phyloP scores from a whole-genome alignment of 2,888 invertebrate genomes.

The Tetropium fuscum region DNA sequence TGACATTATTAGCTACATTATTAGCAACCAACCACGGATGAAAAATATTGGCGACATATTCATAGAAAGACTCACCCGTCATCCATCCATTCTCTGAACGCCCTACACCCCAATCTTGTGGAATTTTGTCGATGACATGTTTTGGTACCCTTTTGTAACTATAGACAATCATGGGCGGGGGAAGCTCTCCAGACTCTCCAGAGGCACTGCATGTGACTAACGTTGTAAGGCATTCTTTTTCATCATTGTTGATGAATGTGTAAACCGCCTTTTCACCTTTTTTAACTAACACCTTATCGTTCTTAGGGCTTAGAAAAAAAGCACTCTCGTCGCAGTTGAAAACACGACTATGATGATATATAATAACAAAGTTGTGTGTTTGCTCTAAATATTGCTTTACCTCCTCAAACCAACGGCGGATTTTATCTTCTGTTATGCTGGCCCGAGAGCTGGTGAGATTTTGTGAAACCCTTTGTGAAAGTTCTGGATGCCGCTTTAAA shows the following conservation, averaged over 20 bases:
- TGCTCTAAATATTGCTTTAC: slow-evolving; percentile 2
- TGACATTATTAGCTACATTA: neutral
- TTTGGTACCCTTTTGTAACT: neutral
- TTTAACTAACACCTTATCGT: slow-evolving; percentile 36
- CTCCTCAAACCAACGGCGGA: too few relatives aligned
- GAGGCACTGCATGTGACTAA: neutral
- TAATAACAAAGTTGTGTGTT: slow-evolving; percentile 5
- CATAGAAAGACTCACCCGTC: slow-evolving; percentile 10
- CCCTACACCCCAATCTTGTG: slow-evolving; percentile 7
- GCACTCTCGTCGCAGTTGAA: slow-evolving; percentile 41
- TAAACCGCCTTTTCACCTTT: slow-evolving; percentile 37
- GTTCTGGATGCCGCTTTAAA: slow-evolving; percentile 53
- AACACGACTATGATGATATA: slow-evolving; percentile 15
- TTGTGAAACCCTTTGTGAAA: slow-evolving; percentile 50
- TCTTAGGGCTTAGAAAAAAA: slow-evolving; percentile 36
- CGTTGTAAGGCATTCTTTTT: neutral
- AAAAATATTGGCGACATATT: slow-evolving; percentile 10
- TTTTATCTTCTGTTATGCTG: too few relatives aligned
- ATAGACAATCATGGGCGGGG: neutral
- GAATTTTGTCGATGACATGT: neutral
- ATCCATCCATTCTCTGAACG: slow-evolving; percentile 11
- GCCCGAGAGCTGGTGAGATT: too few relatives aligned
- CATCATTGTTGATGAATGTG: slow-evolving; percentile 32
- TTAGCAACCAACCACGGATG: neutral
- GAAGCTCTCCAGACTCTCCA: neutral